Conservation (phyloP, 2,113 vertebrate species). For the Periophthalmodon schlosseri region DNA sequence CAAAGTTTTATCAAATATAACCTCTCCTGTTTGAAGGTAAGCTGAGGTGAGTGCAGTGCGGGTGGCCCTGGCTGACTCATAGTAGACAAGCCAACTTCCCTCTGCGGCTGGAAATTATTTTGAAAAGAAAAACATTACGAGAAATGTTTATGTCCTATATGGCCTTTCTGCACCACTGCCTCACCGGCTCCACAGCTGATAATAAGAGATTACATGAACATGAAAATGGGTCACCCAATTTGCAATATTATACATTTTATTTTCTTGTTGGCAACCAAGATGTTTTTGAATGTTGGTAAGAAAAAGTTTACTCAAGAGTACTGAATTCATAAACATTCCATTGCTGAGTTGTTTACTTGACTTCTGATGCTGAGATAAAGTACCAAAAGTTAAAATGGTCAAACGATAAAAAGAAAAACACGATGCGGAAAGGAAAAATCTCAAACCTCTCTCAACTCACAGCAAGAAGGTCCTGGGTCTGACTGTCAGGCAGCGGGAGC, state of each 20-base stretch:
- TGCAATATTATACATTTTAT: no score
- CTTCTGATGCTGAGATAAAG: not conserved
- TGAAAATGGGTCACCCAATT: not conserved
- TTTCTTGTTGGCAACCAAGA: not conserved
- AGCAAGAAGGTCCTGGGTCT: no score
- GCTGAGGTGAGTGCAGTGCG: not conserved
- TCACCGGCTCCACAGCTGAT: conserved; percentile 1
- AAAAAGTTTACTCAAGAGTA: not conserved
- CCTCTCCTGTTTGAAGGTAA: not conserved
- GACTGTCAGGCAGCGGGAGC: no score
- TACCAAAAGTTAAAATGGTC: not conserved
- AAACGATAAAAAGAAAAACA: not conserved
- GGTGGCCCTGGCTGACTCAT: not conserved
- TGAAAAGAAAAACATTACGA: conserved; percentile 3
- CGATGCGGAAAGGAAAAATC: not conserved
- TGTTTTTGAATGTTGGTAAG: not conserved
- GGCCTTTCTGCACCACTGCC: conserved; percentile 3
- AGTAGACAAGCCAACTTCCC: not conserved
- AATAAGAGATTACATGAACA: not conserved
- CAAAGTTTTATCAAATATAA: not conserved
- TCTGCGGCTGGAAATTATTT: not conserved
- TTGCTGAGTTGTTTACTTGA: not conserved
- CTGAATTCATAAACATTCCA: not conserved
- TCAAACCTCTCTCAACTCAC: no score
- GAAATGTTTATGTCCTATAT: not conserved